Conservation (phyloP, 2,113 vertebrate species). For the Gymnobelideus leadbeateri region DNA sequence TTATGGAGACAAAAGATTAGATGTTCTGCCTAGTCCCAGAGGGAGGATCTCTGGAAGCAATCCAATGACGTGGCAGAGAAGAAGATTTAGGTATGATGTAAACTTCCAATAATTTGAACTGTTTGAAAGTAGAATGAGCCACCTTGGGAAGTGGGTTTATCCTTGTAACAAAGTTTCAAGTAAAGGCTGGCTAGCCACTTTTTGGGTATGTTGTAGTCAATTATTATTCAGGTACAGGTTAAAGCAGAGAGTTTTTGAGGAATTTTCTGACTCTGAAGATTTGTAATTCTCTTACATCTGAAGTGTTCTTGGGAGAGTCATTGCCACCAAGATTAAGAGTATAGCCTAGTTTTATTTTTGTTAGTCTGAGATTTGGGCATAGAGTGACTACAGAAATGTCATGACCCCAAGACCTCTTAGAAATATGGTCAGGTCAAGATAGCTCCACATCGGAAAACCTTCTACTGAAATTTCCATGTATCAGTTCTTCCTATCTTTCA, state of each 20-base stretch:
- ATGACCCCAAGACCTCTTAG: neutral
- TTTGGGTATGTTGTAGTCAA: neutral
- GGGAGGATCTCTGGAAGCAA: neutral
- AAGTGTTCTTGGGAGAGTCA: neutral
- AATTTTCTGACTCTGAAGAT: neutral
- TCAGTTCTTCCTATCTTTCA: neutral
- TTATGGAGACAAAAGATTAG: neutral
- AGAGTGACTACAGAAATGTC: neutral
- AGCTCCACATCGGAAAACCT: neutral
- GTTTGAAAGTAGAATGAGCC: neutral
- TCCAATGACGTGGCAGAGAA: neutral
- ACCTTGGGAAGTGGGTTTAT: neutral
- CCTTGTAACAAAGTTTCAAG: neutral
- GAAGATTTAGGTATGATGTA: neutral
- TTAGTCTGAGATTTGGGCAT: neutral
- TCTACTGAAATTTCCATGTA: neutral
- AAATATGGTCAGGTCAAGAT: neutral
- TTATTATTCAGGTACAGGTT: neutral
- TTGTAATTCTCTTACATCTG: neutral
- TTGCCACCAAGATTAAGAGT: neutral
- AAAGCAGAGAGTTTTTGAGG: neutral
- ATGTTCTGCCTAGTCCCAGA: neutral
- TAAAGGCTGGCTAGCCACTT: neutral
- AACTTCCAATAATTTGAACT: neutral
- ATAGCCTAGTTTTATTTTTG: neutral